These are phyloP conservation scores for Fissipunctia ypsillon DNA, from an alignment of 2,888 invertebrate genomes.

Conservation along the genomic window DNA sequence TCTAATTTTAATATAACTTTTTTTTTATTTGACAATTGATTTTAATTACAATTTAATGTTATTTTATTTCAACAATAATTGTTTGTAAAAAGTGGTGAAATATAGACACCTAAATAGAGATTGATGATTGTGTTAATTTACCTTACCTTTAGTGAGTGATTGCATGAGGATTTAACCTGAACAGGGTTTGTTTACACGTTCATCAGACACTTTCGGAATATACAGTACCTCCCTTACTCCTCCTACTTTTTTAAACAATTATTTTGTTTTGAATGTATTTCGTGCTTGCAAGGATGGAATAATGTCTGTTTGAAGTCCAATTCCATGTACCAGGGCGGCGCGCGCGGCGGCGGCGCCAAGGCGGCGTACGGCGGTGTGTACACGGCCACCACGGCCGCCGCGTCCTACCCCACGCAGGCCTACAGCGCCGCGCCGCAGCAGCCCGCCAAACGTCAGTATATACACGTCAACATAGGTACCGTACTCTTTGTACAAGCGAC, in stretches of 20 bases:
- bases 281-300: conserved; percentile 9
- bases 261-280: neutral
- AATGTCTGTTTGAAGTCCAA: conserved; percentile 49
- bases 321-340: conserved; percentile 76
- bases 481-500: conserved; percentile 48
- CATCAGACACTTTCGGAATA: neutral
- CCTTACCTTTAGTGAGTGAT: neutral
- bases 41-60: neutral
- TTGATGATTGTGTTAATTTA: neutral
- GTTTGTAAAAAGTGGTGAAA: neutral
- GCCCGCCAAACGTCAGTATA: conserved; percentile 91
- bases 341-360: conserved; percentile 91
- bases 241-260: neutral
- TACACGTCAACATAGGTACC: conserved; percentile 61
- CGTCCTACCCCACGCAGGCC: conserved; percentile 85
- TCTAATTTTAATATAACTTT: neutral
- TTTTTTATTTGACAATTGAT: no score
- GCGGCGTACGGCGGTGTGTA: conserved; percentile 91
- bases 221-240: neutral
- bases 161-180: neutral
- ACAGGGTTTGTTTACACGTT: neutral
- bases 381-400: conserved; percentile 89
- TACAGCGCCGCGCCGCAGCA: conserved; percentile 91
- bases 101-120: neutral
- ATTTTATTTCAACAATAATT: neutral